These are phyloP conservation scores for Scarus forsteni DNA, from an alignment of 2,797 vertebrate genomes.

Conservation along the genomic window DNA sequence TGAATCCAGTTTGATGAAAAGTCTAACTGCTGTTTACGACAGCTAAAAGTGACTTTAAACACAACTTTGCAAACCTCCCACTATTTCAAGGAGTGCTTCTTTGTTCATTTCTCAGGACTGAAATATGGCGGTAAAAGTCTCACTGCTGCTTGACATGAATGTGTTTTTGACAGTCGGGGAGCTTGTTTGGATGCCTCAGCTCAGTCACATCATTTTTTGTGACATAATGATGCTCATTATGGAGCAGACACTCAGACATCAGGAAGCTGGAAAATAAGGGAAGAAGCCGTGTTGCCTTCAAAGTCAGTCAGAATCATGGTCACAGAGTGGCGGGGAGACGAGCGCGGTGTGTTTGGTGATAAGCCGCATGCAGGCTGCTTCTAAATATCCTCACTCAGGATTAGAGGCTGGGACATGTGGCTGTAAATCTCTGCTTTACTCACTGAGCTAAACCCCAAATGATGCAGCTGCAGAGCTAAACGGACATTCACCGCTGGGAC, in stretches of 20 bases:
- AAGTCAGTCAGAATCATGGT: slow-evolving; percentile 40
- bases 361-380: slow-evolving; percentile 33
- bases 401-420: slow-evolving; percentile 27
- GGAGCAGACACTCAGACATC: slow-evolving; percentile 15
- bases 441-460: slow-evolving; percentile 20
- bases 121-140: slow-evolving; percentile 14
- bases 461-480: slow-evolving; percentile 19
- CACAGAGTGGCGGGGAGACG: slow-evolving; percentile 27
- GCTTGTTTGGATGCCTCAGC: slow-evolving; percentile 34
- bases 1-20: slow-evolving; percentile 26
- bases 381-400: slow-evolving; percentile 42
- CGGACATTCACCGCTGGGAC: not conserved
- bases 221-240: slow-evolving; percentile 57
- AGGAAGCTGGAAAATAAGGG: slow-evolving; percentile 15
- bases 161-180: slow-evolving; percentile 38
- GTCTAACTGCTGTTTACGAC: slow-evolving; percentile 21
- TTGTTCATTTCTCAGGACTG: slow-evolving; percentile 11
- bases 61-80: slow-evolving; percentile 18
- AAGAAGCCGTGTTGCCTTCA: slow-evolving; percentile 33
- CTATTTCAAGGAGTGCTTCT: slow-evolving; percentile 16
- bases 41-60: slow-evolving; percentile 20
- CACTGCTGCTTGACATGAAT: slow-evolving; percentile 20
- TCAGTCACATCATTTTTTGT: slow-evolving; percentile 24
- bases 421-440: slow-evolving; percentile 20
- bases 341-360: slow-evolving; percentile 34